Percentiles rank a stretch among this genome's conserved stretches.
phyloP scores from a whole-genome alignment of 2,113 vertebrate genomes.

The Syngnathus scovelli region DNA sequence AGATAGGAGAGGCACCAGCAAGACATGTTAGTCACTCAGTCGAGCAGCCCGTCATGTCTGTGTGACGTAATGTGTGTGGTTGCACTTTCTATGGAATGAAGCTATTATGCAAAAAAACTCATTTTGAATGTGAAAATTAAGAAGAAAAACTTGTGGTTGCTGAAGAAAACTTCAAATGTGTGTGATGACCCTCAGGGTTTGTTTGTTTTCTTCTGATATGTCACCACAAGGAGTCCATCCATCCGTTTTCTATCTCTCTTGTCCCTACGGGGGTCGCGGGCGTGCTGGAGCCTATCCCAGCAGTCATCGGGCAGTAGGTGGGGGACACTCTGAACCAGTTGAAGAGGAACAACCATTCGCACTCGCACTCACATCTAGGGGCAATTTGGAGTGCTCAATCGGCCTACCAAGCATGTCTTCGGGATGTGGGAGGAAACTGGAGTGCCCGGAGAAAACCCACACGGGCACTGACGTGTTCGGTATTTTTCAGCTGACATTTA shows the following conservation, averaged over 20 bases:
- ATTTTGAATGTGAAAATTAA: neutral
- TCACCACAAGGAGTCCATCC: neutral
- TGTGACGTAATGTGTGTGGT: neutral
- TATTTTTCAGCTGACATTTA: neutral
- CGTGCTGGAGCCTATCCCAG: too few species aligned
- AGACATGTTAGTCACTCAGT: neutral
- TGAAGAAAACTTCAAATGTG: neutral
- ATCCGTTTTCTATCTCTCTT: too few species aligned
- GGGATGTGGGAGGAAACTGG: too few species aligned
- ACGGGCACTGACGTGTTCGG: neutral
- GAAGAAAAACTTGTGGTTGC: neutral
- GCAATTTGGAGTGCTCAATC: too few species aligned
- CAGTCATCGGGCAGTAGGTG: too few species aligned
- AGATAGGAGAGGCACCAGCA: slow-evolving; percentile 24
- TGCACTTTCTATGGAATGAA: slow-evolving; percentile 11
- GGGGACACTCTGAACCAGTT: too few species aligned
- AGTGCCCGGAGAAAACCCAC: too few species aligned
- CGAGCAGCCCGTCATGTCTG: neutral
- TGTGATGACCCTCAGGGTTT: slow-evolving; percentile 11
- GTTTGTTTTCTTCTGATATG: neutral
- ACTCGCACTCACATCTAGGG: too few species aligned
- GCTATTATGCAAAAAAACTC: neutral
- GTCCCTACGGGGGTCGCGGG: too few species aligned
- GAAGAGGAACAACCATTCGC: too few species aligned
- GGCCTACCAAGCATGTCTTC: too few species aligned